A percentile compares a stretch with the other conserved stretches of the same genome.
Conservation (phyloP, 2,797 vertebrate species). For the Chrysocyon brachyurus region DNA sequence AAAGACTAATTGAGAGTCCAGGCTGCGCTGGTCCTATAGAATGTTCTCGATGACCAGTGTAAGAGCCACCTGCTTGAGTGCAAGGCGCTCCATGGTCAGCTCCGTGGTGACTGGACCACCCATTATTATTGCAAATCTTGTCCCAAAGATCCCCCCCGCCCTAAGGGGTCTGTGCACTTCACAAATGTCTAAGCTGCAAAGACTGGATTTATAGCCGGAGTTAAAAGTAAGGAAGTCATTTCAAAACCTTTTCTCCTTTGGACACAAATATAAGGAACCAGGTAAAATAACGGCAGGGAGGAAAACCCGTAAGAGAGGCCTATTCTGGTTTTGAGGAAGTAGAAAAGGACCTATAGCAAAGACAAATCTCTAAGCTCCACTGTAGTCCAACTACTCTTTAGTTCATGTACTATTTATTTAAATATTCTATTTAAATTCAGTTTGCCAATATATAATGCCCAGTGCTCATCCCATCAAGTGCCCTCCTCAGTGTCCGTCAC, state of each 20-base stretch:
- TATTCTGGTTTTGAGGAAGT: slow-evolving; percentile 60
- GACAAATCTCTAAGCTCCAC: background rate
- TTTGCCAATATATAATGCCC: too few relatives aligned
- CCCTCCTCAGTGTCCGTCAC: too few relatives aligned
- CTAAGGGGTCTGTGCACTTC: background rate
- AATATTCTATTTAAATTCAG: background rate
- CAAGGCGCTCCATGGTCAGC: rapidly evolving
- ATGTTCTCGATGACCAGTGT: background rate
- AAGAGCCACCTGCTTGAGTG: too few relatives aligned
- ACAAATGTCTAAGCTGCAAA: background rate
- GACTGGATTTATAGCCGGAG: background rate
- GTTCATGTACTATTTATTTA: slow-evolving; percentile 39
- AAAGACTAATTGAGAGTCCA: background rate
- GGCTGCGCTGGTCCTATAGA: background rate
- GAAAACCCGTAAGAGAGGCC: background rate
- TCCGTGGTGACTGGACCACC: rapidly evolving
- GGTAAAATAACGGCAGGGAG: slow-evolving; percentile 24
- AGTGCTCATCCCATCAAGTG: too few relatives aligned
- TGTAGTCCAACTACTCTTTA: background rate
- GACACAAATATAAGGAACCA: slow-evolving; percentile 74
- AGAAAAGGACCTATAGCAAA: background rate
- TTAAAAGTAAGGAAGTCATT: slow-evolving; percentile 61
- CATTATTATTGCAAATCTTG: too few relatives aligned
- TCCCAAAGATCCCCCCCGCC: background rate
- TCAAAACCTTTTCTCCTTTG: slow-evolving; percentile 58